Evolutionary conservation across 2,113 vertebrate species (phyloP), one percentile per base, ranked within the genome.

Genomic region (Leptocoma aspasia): DNA sequence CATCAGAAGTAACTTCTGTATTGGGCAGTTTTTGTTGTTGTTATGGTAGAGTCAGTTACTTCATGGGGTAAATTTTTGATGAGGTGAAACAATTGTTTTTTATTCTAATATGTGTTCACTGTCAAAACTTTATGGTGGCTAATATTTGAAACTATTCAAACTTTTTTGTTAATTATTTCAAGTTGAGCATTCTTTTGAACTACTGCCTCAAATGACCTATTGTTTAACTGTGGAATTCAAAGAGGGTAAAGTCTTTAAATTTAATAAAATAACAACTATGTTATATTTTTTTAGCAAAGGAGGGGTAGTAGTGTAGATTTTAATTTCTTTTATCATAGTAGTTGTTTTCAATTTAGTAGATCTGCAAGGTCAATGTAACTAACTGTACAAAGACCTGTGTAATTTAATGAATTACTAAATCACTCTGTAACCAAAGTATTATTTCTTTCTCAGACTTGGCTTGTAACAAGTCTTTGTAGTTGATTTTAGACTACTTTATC

Each of bases 131-230:
- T 19, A 19, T 57, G 28, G 30, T 89, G 72, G 45, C 15, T 35
- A 65, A 19, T 49, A 75, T 56, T 86, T 78, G 57, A 78, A 91
- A 64, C 20, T 49, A 15, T n/a, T 83, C 54, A 39, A 35, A 65
- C 28, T 72, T 75, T 66, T 57, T 84, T 54, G 47, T 59, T 85
- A 75, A 88, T 86, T 60, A 78, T 90, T 96, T 92, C 60, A 94
- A 81, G 64, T 61, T 84, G 83, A 92, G 26, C 65, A 27, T 91
- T 92, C 83, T 86, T 93, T 86, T 92, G 22, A 93, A 49, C 76
- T 75, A 3, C 30, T 80, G 54, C 41, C 68, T 95, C 35, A 91
- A 68, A 21, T 54, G 69, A 52, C 44, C 33, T 0, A 0, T 92
- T 86, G 50, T 75, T 56, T 59, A 77, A 39, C 60, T 81, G 39